These are phyloP conservation scores for Clamator glandarius DNA, from an alignment of 2,797 vertebrate genomes.

Conservation along the genomic window DNA sequence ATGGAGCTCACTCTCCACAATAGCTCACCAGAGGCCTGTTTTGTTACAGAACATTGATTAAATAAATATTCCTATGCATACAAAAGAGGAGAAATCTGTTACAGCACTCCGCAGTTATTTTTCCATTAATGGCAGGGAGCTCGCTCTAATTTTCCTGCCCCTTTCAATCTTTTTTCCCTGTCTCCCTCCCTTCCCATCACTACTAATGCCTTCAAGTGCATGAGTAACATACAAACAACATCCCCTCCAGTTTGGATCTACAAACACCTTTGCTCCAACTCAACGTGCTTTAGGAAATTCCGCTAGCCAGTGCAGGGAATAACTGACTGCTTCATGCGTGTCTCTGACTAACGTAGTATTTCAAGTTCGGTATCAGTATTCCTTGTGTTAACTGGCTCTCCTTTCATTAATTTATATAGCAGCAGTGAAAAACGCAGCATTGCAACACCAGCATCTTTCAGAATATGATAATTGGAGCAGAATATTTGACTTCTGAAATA, in stretches of 20 bases:
- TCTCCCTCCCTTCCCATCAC: constrained; percentile 37
- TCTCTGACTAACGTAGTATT: neutral
- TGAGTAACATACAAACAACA: constrained; percentile 21
- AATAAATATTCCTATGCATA: constrained; percentile 76
- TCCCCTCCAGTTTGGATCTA: neutral
- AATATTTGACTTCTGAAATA: neutral
- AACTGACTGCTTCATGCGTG: neutral
- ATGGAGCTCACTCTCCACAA: constrained; percentile 60
- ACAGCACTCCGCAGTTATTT: constrained; percentile 62
- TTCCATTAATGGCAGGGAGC: constrained; percentile 63
- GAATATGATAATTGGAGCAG: neutral
- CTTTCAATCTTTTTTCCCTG: constrained; percentile 39
- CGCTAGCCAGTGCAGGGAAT: neutral
- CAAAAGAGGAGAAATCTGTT: constrained; percentile 71
- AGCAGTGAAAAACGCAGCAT: neutral
- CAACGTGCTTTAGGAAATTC: neutral
- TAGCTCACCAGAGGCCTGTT: constrained; percentile 75
- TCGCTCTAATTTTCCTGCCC: constrained; percentile 59
- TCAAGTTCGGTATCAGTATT: neutral
- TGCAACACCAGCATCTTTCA: neutral
- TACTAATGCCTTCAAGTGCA: constrained; percentile 50
- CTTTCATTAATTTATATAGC: neutral
- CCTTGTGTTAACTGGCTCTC: neutral
- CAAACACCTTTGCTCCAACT: neutral
- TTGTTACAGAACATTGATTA: constrained; percentile 76